Evolutionary conservation across 2,888 invertebrate species (phyloP).

Genomic region (Drosophila quasianomalipes): DNA sequence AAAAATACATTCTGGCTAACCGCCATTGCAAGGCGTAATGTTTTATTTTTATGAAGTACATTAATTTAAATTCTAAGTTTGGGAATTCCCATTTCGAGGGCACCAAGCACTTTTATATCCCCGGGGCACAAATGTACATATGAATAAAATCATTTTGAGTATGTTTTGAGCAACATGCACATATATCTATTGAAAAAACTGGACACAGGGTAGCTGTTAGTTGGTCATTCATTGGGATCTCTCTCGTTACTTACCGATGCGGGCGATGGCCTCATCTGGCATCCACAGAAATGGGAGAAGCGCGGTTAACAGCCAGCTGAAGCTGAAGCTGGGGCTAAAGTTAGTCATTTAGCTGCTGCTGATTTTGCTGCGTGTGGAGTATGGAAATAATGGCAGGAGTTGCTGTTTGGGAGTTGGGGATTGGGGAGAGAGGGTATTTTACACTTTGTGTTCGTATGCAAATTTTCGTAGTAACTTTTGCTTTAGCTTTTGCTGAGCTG

Average conservation of each 20-base stretch:
- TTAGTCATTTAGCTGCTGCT: constrained; percentile 61
- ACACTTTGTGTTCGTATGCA: constrained; percentile 16
- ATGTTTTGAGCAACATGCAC: not conserved
- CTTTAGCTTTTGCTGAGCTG: constrained; percentile 43
- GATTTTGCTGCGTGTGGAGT: constrained; percentile 9
- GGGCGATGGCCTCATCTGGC: constrained; percentile 81
- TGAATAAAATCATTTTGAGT: constrained; percentile 1
- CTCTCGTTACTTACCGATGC: constrained; percentile 82
- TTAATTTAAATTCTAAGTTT: constrained; percentile 10
- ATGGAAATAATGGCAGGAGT: not conserved
- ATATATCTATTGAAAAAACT: not conserved
- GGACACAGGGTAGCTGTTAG: constrained; percentile 33
- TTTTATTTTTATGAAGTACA: constrained; percentile 15
- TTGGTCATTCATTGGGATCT: constrained; percentile 8
- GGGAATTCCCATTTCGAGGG: not conserved
- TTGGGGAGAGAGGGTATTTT: constrained; percentile 18
- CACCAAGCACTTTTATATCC: not conserved
- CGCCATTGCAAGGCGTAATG: constrained; percentile 1
- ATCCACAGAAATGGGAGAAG: constrained; percentile 71
- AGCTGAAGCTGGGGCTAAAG: constrained; percentile 52
- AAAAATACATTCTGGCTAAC: constrained; percentile 7
- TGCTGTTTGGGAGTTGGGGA: not conserved
- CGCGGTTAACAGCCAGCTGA: constrained; percentile 62
- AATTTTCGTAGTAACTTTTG: constrained; percentile 60
- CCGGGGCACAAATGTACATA: not conserved